These are phyloP conservation scores for Cryptocephalus moraei DNA, from an alignment of 2,888 invertebrate species.

Conservation along the genomic window DNA sequence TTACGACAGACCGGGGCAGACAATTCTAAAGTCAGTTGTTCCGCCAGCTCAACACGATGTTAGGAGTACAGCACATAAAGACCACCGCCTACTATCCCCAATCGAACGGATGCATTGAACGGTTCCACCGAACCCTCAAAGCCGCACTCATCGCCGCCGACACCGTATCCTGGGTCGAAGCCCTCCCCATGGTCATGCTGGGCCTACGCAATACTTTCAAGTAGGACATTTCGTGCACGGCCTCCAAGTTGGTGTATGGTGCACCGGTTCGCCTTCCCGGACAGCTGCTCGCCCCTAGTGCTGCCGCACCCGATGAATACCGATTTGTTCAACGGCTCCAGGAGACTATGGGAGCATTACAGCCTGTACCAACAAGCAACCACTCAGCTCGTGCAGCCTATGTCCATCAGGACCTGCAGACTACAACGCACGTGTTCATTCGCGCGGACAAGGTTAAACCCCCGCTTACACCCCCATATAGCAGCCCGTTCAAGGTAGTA, in stretches of 20 bases:
- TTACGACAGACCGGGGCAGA: too few species aligned
- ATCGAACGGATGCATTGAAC: slow-evolving; percentile 15
- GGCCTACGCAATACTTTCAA: slow-evolving; percentile 1
- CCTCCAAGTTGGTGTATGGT: slow-evolving; percentile 7
- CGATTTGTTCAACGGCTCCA: slow-evolving; percentile 1
- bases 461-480: slow-evolving; percentile 18
- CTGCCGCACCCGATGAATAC: slow-evolving; percentile 1
- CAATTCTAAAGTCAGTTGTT: not conserved
- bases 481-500: slow-evolving; percentile 16
- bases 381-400: slow-evolving; percentile 14
- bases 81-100: slow-evolving; percentile 14
- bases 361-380: slow-evolving; percentile 2
- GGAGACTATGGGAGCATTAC: slow-evolving; percentile 3
- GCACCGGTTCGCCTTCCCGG: not conserved
- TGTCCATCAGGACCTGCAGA: slow-evolving; percentile 32
- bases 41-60: not conserved
- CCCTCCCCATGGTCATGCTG: slow-evolving; percentile 6
- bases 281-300: slow-evolving; percentile 1
- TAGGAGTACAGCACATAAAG: slow-evolving; percentile 1
- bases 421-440: slow-evolving; percentile 35
- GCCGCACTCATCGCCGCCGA: slow-evolving; percentile 3
- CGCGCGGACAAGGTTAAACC: slow-evolving; percentile 13
- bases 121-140: slow-evolving; percentile 8
- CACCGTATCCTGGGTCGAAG: slow-evolving; percentile 6
- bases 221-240: slow-evolving; percentile 1